Conservation (phyloP, 2,888 invertebrate genomes). For the Ceratothoa steindachneri region DNA sequence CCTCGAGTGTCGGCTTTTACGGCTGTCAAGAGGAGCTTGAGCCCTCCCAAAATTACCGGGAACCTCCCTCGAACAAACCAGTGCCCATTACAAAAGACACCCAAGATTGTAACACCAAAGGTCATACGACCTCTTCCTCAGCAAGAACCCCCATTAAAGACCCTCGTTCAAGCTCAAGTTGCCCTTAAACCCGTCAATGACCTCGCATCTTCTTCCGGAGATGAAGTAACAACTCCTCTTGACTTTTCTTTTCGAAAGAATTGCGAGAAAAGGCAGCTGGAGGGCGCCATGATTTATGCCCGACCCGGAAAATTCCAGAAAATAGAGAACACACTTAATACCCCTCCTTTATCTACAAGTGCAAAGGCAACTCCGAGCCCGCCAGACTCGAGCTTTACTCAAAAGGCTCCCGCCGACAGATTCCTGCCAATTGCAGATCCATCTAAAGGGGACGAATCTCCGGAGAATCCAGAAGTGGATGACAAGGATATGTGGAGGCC, state of each 20-base stretch:
- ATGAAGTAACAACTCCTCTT: conserved; percentile 18
- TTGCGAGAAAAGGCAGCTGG: background rate
- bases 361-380: background rate
- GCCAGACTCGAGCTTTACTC: background rate
- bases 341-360: background rate
- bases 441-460: background rate
- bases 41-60: conserved; percentile 10
- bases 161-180: conserved; percentile 34
- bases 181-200: conserved; percentile 29
- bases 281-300: background rate
- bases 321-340: background rate
- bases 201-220: conserved; percentile 8
- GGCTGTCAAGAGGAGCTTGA: background rate
- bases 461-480: conserved; percentile 16
- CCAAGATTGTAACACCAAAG: background rate
- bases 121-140: background rate
- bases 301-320: background rate
- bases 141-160: conserved; percentile 19
- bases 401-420: background rate
- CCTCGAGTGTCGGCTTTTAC: conserved; percentile 15
- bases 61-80: background rate
- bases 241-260: conserved; percentile 28
- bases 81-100: background rate
- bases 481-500: conserved; percentile 47
- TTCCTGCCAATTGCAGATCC: background rate